Conservation (phyloP, 2,888 invertebrate species). For the Torymus auratus region DNA sequence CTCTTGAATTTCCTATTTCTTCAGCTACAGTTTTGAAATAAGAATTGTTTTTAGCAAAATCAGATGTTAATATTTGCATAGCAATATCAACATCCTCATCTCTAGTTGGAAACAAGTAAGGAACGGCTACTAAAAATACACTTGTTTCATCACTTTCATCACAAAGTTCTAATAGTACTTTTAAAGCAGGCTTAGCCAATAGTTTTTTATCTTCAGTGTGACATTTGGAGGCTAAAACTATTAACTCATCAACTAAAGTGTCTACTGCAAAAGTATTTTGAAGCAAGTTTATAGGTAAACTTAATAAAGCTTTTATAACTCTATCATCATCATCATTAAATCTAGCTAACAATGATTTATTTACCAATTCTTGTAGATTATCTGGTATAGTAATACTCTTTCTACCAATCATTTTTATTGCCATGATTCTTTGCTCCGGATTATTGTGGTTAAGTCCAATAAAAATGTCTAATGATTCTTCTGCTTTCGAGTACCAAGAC, state of each 20-base stretch:
- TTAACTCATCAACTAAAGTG: constrained; percentile 69
- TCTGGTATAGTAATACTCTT: constrained; percentile 65
- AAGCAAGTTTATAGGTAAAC: constrained; percentile 66
- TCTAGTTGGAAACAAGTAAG: constrained; percentile 81
- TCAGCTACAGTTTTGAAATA: constrained; percentile 68
- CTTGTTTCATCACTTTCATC: constrained; percentile 78
- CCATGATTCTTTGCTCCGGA: constrained; percentile 82
- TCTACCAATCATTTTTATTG: constrained; percentile 82
- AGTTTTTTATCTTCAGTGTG: constrained; percentile 64
- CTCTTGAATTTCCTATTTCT: constrained; percentile 63
- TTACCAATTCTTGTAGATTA: constrained; percentile 79
- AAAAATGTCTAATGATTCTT: constrained; percentile 68
- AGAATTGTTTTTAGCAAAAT: constrained; percentile 76
- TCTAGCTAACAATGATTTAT: constrained; percentile 82
- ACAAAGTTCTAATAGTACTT: constrained; percentile 68
- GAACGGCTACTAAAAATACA: constrained; percentile 80
- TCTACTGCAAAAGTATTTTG: constrained; percentile 65
- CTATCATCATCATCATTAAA: constrained; percentile 83
- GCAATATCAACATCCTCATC: constrained; percentile 75
- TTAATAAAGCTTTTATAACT: constrained; percentile 79
- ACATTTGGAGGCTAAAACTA: constrained; percentile 68
- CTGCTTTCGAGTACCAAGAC: constrained; percentile 69
- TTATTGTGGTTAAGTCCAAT: constrained; percentile 83
- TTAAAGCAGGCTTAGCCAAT: constrained; percentile 69
- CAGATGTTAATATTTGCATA: constrained; percentile 75